phyloP scores from a whole-genome alignment of 2,113 vertebrate species.

The Callopanchax toddi region DNA sequence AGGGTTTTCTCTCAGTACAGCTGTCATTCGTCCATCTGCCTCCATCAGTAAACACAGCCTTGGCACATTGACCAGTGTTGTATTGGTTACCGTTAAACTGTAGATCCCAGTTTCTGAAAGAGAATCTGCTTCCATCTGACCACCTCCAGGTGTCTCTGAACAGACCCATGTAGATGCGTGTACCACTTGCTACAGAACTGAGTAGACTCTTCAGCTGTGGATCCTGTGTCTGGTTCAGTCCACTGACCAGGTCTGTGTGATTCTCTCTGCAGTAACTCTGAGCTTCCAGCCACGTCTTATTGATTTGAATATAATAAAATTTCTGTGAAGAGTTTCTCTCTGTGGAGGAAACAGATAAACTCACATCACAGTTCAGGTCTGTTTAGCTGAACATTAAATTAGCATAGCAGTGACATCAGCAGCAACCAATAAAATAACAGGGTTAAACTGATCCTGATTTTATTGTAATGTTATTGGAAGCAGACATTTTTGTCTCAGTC shows the following conservation, averaged over 20 bases:
- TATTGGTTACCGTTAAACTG: background rate
- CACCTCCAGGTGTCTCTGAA: conserved; percentile 9
- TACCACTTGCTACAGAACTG: background rate
- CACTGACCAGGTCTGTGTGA: conserved; percentile 35
- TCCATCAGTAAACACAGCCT: background rate
- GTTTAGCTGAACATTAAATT: no score
- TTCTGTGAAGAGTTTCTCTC: accelerated
- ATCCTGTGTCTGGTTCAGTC: background rate
- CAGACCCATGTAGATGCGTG: background rate
- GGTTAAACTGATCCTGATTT: no score
- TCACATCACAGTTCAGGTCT: no score
- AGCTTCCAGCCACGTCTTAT: background rate
- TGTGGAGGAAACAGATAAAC: background rate
- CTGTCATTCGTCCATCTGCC: background rate
- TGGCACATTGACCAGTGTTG: background rate
- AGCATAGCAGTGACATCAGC: no score
- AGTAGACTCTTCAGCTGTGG: background rate
- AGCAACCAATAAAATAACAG: no score
- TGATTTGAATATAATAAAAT: no score
- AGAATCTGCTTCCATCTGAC: background rate
- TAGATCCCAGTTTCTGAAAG: conserved; percentile 19
- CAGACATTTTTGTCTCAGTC: no score
- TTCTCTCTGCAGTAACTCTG: conserved; percentile 22
- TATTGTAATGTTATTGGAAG: no score
- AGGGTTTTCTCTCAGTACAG: accelerated